Evolutionary conservation across 64 coral and sea anemone species (phyloP).

Genomic region (Astreopora myriophthalma): DNA sequence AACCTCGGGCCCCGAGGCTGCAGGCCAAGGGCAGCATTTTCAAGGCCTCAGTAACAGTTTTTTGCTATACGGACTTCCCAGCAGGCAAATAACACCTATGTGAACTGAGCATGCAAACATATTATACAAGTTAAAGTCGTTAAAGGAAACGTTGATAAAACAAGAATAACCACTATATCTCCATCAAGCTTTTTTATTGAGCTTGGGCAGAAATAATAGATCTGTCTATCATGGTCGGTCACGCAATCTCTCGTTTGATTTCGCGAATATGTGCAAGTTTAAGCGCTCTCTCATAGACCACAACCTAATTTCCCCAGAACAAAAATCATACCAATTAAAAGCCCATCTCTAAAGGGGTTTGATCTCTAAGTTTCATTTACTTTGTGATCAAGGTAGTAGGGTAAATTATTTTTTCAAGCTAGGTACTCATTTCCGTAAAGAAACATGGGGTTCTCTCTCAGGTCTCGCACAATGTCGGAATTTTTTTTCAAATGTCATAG

Average conservation of each 20-base stretch:
- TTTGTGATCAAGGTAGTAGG: background rate
- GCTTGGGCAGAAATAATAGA: no score
- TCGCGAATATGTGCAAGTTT: background rate
- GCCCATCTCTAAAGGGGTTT: background rate
- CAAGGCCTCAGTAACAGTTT: no score
- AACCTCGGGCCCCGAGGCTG: no score
- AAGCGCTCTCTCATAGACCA: background rate
- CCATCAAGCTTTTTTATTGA: no score
- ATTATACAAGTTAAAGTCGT: no score
- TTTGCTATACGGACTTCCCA: no score
- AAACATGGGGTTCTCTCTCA: background rate
- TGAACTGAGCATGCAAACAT: no score
- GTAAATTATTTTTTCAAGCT: background rate
- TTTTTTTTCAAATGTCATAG: background rate
- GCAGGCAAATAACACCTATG: no score
- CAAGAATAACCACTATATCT: no score
- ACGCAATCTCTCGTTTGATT: conserved; percentile 16
- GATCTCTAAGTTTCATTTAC: background rate
- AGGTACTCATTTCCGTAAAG: background rate
- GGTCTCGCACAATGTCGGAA: background rate
- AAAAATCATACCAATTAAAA: background rate
- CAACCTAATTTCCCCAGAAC: background rate
- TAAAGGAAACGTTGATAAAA: no score
- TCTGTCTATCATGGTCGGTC: background rate
- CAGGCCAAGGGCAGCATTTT: no score